Conservation (phyloP, 1,140 invertebrate genomes). For the Dufourea novaeangliae region DNA sequence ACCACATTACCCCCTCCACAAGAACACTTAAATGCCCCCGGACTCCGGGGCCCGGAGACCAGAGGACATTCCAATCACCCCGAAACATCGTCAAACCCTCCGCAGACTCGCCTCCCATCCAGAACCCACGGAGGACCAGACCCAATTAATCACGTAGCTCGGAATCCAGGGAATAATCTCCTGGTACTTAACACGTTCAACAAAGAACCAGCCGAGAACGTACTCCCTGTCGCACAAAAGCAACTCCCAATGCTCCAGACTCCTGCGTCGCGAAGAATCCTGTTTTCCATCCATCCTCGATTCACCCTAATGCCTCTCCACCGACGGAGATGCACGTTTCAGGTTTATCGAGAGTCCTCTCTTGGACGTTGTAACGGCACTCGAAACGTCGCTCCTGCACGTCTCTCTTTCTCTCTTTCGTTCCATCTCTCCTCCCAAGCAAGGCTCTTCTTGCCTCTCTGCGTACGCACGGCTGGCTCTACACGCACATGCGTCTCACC, state of each 20-base stretch:
- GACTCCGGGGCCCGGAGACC: too few relatives aligned
- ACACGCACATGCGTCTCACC: conserved; percentile 11
- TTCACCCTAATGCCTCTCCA: conserved; percentile 12
- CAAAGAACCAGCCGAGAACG: background rate
- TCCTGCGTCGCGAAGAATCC: conserved; percentile 29
- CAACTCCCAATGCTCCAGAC: background rate
- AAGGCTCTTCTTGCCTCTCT: conserved; percentile 25
- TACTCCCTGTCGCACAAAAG: background rate
- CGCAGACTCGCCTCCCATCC: too few relatives aligned
- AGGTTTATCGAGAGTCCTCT: conserved; percentile 45
- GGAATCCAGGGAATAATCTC: conserved; percentile 12
- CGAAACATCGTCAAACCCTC: conserved; percentile 7
- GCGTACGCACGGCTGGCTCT: conserved; percentile 7
- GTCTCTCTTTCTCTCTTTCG: conserved; percentile 21
- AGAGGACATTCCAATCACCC: background rate
- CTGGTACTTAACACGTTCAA: conserved; percentile 6
- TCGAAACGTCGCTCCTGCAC: conserved; percentile 36
- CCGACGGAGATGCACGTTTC: conserved; percentile 26
- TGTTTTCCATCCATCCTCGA: conserved; percentile 31
- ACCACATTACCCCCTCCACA: background rate
- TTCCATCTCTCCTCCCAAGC: conserved; percentile 19
- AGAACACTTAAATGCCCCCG: background rate
- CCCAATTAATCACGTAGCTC: conserved; percentile 21
- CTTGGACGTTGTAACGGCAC: conserved; percentile 52
- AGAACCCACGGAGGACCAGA: background rate